A percentile compares a stretch with the other conserved stretches of the same genome.
phyloP scores from a whole-genome alignment of 1,140 invertebrate genomes.

The Apis laboriosa region DNA sequence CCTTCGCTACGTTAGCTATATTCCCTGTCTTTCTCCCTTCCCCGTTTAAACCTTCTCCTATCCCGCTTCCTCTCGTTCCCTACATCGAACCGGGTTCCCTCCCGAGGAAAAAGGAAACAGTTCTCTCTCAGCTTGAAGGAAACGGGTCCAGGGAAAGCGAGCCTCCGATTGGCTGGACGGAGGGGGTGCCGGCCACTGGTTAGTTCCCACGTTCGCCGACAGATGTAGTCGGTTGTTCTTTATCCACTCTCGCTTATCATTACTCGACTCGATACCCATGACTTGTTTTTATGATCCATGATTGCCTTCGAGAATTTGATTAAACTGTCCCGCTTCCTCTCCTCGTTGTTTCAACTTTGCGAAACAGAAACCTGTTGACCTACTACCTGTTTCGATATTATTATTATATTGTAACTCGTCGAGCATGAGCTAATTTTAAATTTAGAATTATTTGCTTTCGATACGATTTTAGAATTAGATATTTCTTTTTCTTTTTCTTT shows the following conservation, averaged over 20 bases:
- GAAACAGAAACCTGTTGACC: slow-evolving; percentile 9
- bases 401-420: no score
- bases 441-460: no score
- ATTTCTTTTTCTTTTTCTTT: no score
- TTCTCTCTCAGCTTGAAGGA: slow-evolving; percentile 31
- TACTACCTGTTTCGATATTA: neutral
- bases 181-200: slow-evolving; percentile 52
- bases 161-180: slow-evolving; percentile 51
- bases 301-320: slow-evolving; percentile 7
- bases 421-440: no score
- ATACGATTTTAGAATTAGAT: no score
- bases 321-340: neutral
- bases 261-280: slow-evolving; percentile 31
- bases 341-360: neutral
- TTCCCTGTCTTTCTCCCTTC: slow-evolving; percentile 58
- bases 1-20: slow-evolving; percentile 75
- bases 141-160: slow-evolving; percentile 39
- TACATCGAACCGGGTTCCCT: slow-evolving; percentile 51
- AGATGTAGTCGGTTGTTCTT: slow-evolving; percentile 68
- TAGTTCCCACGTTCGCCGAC: slow-evolving; percentile 60
- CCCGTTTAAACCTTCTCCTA: slow-evolving; percentile 36
- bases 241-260: slow-evolving; percentile 22
- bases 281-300: slow-evolving; percentile 7
- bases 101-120: slow-evolving; percentile 62
- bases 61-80: slow-evolving; percentile 13